Percentiles rank a stretch among this genome's conserved stretches.
Evolutionary conservation across 2,113 vertebrate species (phyloP).

Genomic region (Perca flavescens): DNA sequence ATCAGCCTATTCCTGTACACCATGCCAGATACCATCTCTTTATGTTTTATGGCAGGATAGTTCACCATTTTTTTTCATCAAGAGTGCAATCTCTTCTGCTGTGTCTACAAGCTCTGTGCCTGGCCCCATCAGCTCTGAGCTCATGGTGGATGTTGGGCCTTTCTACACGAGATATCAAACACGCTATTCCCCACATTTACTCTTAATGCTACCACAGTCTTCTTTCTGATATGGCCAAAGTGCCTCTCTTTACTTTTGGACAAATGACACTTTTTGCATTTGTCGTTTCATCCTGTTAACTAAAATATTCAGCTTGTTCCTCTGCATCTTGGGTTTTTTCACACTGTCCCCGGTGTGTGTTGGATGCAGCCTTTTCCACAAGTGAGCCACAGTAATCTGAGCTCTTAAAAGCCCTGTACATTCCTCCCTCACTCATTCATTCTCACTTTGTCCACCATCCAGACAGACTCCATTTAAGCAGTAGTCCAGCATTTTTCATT

Average conservation of each 20-base stretch:
- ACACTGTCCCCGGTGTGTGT: not conserved
- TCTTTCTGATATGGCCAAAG: not conserved
- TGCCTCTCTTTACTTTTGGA: not conserved
- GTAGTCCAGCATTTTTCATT: conserved; percentile 63
- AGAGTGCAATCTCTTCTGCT: conserved; percentile 28
- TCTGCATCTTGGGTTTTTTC: conserved; percentile 24
- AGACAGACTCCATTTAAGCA: conserved; percentile 61
- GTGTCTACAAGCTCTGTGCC: conserved; percentile 12
- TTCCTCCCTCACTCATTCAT: conserved; percentile 57
- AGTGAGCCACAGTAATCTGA: conserved; percentile 58
- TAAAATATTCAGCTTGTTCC: conserved; percentile 25
- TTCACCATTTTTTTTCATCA: conserved; percentile 40
- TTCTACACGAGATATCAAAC: not conserved
- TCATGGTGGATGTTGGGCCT: conserved; percentile 15
- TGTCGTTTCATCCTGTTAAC: not conserved
- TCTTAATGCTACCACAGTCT: not conserved
- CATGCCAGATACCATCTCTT: conserved; percentile 50
- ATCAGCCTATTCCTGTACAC: conserved; percentile 39
- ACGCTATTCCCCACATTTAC: not conserved
- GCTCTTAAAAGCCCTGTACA: conserved; percentile 73
- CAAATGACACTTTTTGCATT: conserved; percentile 14
- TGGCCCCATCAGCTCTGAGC: conserved; percentile 17
- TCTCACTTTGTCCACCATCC: conserved; percentile 63
- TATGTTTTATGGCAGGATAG: conserved; percentile 57
- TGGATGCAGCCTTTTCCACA: conserved; percentile 44